These are phyloP conservation scores for Drosophila prolongata DNA, from an alignment of 2,888 invertebrate species.

Conservation along the genomic window DNA sequence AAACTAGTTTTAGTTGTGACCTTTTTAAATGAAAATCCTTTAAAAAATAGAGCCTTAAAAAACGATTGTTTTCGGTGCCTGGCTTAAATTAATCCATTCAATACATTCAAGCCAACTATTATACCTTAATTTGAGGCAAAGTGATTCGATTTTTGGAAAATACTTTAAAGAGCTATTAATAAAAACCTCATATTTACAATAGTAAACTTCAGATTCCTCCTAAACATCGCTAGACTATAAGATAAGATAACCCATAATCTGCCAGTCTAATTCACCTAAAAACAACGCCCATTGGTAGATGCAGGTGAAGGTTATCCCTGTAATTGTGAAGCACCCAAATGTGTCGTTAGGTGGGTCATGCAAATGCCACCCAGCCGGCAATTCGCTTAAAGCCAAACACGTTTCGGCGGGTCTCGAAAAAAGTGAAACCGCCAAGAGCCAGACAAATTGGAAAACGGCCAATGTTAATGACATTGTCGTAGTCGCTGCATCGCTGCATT, in stretches of 20 bases:
- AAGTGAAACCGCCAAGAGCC: constrained; percentile 54
- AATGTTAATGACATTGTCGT: constrained; percentile 72
- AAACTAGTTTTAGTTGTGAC: too few relatives aligned
- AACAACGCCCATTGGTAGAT: not conserved
- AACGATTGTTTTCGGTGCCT: too few relatives aligned
- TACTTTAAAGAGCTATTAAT: too few relatives aligned
- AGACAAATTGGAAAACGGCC: constrained; percentile 23
- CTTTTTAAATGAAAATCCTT: too few relatives aligned
- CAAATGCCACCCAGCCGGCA: constrained; percentile 3
- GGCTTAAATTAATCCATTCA: too few relatives aligned
- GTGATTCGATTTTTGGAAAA: too few relatives aligned
- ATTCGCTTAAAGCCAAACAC: constrained; percentile 65
- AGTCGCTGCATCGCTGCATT: not conserved
- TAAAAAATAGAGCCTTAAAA: too few relatives aligned
- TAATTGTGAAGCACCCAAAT: constrained; percentile 3
- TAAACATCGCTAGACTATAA: not conserved
- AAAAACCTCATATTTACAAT: too few relatives aligned
- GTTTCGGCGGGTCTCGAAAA: constrained; percentile 40
- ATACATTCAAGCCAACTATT: too few relatives aligned
- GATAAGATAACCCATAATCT: not conserved
- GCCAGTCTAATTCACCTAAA: not conserved
- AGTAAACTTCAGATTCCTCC: not conserved
- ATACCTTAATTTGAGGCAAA: too few relatives aligned
- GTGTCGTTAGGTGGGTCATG: not conserved
- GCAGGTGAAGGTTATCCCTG: constrained; percentile 12